These are phyloP conservation scores for Drosophila trapezifrons DNA, from an alignment of 1,140 invertebrate genomes.

Conservation along the genomic window DNA sequence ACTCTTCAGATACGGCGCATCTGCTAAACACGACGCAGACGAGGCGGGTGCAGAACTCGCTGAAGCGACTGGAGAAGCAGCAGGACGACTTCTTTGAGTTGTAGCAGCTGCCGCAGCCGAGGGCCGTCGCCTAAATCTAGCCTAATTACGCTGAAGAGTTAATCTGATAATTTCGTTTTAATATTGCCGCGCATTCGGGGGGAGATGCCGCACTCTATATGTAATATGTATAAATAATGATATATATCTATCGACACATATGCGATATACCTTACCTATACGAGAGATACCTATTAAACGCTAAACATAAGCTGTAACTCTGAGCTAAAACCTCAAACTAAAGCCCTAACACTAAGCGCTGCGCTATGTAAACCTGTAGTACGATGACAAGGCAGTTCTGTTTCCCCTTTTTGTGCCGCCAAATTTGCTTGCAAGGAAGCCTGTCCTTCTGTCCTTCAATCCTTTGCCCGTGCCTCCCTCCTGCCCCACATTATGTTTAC, in stretches of 20 bases:
- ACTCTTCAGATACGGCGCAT: constrained; percentile 84
- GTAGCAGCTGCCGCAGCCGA: constrained; percentile 86
- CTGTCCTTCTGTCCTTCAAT: constrained; percentile 8
- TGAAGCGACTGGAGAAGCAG: constrained; percentile 91
- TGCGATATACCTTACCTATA: constrained; percentile 51
- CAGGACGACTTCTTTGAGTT: constrained; percentile 96
- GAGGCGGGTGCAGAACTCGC: constrained; percentile 89
- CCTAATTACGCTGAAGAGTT: constrained; percentile 55
- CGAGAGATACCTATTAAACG: constrained; percentile 28
- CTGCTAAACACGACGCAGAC: constrained; percentile 92
- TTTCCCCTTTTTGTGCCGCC: constrained; percentile 64
- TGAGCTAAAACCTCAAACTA: constrained; percentile 48
- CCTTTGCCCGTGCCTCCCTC: neutral
- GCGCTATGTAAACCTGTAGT: constrained; percentile 75
- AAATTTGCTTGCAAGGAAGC: constrained; percentile 63
- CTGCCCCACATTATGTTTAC: constrained; percentile 58
- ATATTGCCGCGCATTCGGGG: constrained; percentile 47
- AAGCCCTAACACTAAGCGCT: constrained; percentile 55
- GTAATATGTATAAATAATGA: constrained; percentile 52
- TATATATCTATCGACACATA: constrained; percentile 34
- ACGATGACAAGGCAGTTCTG: constrained; percentile 60
- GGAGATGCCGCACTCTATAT: constrained; percentile 44
- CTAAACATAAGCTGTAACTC: constrained; percentile 40
- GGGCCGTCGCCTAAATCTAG: constrained; percentile 20
- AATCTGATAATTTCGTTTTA: constrained; percentile 67